These are phyloP conservation scores for Thrips palmi DNA, from an alignment of 1,140 invertebrate genomes.

Conservation along the genomic window DNA sequence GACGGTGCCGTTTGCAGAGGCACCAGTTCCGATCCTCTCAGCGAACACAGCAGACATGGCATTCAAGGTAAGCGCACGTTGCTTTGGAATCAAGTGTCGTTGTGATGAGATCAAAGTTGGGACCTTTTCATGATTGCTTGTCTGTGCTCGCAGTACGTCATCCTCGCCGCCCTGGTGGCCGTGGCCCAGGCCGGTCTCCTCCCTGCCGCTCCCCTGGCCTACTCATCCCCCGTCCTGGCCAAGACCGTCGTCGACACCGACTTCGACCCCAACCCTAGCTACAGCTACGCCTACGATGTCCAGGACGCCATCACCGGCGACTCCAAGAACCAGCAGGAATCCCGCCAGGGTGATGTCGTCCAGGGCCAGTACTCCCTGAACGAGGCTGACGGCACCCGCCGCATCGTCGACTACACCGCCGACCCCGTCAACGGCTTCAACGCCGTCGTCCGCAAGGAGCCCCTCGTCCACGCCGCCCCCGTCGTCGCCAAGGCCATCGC, in stretches of 20 bases:
- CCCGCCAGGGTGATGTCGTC: conserved; percentile 16
- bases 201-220: conserved; percentile 6
- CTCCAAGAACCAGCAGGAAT: conserved; percentile 18
- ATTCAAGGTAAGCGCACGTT: too few relatives aligned
- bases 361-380: conserved; percentile 20
- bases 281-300: conserved; percentile 25
- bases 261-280: conserved; percentile 20
- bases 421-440: conserved; percentile 41
- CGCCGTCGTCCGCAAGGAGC: conserved; percentile 37
- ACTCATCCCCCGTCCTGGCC: conserved; percentile 6
- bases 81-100: too few relatives aligned
- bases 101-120: conserved; percentile 4
- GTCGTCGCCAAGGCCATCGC: conserved; percentile 17
- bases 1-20: too few relatives aligned
- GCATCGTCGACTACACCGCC: conserved; percentile 37
- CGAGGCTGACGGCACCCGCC: conserved; percentile 33
- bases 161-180: conserved; percentile 16
- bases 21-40: too few relatives aligned
- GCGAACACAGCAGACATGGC: too few relatives aligned
- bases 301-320: conserved; percentile 24
- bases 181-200: neutral
- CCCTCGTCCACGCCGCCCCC: conserved; percentile 15
- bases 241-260: conserved; percentile 6
- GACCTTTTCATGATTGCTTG: too few relatives aligned
- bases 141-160: conserved; percentile 19